phyloP scores from a whole-genome alignment of 2,888 invertebrate species.

The Melinaea marsaeus region DNA sequence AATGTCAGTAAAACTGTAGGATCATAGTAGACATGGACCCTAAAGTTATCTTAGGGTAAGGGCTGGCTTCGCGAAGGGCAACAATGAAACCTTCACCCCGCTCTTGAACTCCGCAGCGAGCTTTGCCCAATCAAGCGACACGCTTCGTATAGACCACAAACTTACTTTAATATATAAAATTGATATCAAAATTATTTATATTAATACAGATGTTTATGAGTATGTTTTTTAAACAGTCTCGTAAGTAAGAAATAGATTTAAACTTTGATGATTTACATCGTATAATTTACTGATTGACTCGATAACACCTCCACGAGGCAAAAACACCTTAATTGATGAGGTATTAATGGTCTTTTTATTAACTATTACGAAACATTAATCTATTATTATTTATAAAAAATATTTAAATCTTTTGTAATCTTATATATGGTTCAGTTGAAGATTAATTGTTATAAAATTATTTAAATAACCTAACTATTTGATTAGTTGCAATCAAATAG shows the following conservation, averaged over 20 bases:
- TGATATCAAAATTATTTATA: too few species aligned
- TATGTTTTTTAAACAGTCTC: not conserved
- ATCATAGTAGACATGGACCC: conserved; percentile 27
- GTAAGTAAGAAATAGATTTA: conserved; percentile 8
- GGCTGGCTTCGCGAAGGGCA: conserved; percentile 35
- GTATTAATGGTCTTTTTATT: conserved; percentile 5
- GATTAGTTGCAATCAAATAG: too few species aligned
- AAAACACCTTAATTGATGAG: conserved; percentile 10
- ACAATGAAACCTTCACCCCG: conserved; percentile 71
- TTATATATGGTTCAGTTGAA: too few species aligned
- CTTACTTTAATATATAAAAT: too few species aligned
- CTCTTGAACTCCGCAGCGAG: conserved; percentile 64
- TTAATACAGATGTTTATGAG: not conserved
- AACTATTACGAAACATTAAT: conserved; percentile 16
- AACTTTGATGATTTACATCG: conserved; percentile 3
- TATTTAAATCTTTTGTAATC: not conserved
- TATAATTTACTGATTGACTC: conserved; percentile 12
- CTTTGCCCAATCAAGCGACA: conserved; percentile 62
- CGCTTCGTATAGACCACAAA: conserved; percentile 39
- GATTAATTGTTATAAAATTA: too few species aligned
- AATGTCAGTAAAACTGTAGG: conserved; percentile 10
- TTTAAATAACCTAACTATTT: too few species aligned
- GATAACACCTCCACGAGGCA: conserved; percentile 8
- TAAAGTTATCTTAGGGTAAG: conserved; percentile 29
- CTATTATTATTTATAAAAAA: not conserved